phyloP scores from a whole-genome alignment of 2,888 invertebrate genomes.

The Acheta domesticus region DNA sequence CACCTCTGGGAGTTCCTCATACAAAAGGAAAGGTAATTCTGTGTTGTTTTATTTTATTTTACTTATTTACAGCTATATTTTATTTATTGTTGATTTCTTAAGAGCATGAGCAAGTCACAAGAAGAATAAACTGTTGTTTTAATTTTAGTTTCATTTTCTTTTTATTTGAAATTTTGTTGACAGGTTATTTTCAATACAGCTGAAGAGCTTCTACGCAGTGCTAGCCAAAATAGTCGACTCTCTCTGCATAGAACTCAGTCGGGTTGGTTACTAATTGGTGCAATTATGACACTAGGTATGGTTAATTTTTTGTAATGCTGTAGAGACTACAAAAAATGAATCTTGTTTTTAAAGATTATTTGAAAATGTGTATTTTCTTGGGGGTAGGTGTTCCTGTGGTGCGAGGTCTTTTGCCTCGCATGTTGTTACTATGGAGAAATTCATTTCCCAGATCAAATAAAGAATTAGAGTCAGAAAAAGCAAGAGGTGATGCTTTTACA shows the following conservation, averaged over 20 bases:
- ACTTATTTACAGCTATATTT: slow-evolving; percentile 2
- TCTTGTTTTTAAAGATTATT: not conserved
- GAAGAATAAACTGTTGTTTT: too few relatives aligned
- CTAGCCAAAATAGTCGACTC: slow-evolving; percentile 92
- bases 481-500: slow-evolving; percentile 95
- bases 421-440: slow-evolving; percentile 94
- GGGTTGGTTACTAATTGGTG: slow-evolving; percentile 95
- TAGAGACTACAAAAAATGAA: too few relatives aligned
- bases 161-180: slow-evolving; percentile 29
- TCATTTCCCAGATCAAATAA: slow-evolving; percentile 95
- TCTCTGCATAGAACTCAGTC: slow-evolving; percentile 94
- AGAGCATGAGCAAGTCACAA: too few relatives aligned
- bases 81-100: too few relatives aligned
- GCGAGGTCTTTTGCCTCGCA: slow-evolving; percentile 84
- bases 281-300: slow-evolving; percentile 89
- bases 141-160: too few relatives aligned
- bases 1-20: slow-evolving; percentile 92
- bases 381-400: slow-evolving; percentile 80
- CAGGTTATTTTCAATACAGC: slow-evolving; percentile 90
- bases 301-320: not conserved
- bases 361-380: not conserved
- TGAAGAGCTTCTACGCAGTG: slow-evolving; percentile 91
- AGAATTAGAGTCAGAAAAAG: slow-evolving; percentile 95
- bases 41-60: not conserved
- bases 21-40: slow-evolving; percentile 83